Conservation (phyloP, 1,140 invertebrate genomes). For the Brachionus asplanchnoidis region DNA sequence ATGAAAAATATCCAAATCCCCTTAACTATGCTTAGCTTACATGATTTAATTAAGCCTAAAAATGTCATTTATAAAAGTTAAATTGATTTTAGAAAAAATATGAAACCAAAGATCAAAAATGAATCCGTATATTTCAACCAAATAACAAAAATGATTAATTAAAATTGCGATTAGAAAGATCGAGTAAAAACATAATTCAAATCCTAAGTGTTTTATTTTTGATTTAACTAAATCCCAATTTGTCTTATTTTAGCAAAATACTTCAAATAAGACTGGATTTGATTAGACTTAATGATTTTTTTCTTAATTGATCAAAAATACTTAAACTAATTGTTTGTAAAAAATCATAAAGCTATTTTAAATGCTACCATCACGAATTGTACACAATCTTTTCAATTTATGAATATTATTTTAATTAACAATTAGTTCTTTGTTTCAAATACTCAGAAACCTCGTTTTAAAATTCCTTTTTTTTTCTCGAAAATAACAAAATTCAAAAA, state of each 20-base stretch:
- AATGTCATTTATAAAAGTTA: not conserved
- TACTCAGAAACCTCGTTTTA: not conserved
- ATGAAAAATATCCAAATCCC: not conserved
- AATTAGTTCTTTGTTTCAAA: not conserved
- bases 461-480: not conserved
- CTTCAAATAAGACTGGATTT: not conserved
- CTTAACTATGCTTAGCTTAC: not conserved
- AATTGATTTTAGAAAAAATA: not conserved
- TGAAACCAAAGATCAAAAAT: not conserved
- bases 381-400: not conserved
- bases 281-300: not conserved
- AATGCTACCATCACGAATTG: not conserved
- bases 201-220: not conserved
- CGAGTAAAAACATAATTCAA: not conserved
- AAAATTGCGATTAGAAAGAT: not conserved
- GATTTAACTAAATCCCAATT: not conserved
- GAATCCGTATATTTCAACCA: not conserved
- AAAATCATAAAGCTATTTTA: not conserved
- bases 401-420: not conserved
- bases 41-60: not conserved
- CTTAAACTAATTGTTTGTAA: not conserved
- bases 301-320: not conserved
- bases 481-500: not conserved
- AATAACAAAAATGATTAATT: not conserved
- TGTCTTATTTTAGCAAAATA: not conserved